Evolutionary conservation across 2,888 invertebrate species (phyloP), one percentile per base, ranked within the genome.

Genomic region (Apodemia mormo): DNA sequence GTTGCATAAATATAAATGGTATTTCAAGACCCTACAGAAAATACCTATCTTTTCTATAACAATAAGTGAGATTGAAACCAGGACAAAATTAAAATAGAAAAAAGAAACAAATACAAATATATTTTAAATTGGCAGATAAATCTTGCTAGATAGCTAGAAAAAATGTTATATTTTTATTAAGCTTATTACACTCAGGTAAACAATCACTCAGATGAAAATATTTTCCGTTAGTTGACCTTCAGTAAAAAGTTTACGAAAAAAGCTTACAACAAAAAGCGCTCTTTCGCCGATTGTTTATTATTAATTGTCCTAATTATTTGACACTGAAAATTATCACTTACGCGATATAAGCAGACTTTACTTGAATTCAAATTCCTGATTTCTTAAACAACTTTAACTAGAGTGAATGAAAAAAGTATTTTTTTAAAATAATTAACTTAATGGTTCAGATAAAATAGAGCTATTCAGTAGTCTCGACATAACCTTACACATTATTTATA

Each of bases 401-500:
- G 6, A 14, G n/a, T 14, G 6, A 49, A 14, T 14, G 10, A 45
- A 14, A 49, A 49, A 14, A 49, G 49, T 14, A 45, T 12, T 45
- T 3, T 12, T 45, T 45, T 12, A 12, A 6, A n/a, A 49, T 49
- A 14, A 5, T 6, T 49, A 5, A 49, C 14, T 14, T 49, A n/a
- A 49, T n/a, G 49, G 14, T n/a, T 49, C 14, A 49, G 49, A 49
- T 49, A 49, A 49, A 49, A 49, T 49, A 49, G 4, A 49, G 14
- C 14, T 14, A 6, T 45, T 49, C 49, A 80, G 80, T 82, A 79
- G 79, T 78, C 76, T 80, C 85, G 81, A 87, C 80, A 85, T 85
- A 91, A 92, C 91, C 92, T 88, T 88, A 82, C 82, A 81, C 79
- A 75, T 89, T 89, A 90, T 89, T 89, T 86, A 84, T 89, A 90